A percentile compares a stretch with the other conserved stretches of the same genome.
These are phyloP conservation scores for Eristalinus sepulchralis DNA, from an alignment of 2,888 invertebrate genomes.

Conservation along the genomic window DNA sequence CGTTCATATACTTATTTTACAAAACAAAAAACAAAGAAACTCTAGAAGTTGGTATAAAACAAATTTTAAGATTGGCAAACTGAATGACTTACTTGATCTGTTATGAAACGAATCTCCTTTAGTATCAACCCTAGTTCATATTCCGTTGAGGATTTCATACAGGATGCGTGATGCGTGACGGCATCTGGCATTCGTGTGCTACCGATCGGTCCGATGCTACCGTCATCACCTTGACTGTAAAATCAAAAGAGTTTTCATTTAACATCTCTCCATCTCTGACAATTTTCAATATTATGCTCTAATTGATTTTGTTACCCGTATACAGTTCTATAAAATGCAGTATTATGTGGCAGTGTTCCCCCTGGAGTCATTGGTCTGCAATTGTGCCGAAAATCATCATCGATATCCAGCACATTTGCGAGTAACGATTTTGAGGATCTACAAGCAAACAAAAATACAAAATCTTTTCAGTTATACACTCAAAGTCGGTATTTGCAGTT, in stretches of 20 bases:
- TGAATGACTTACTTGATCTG: conserved; percentile 87
- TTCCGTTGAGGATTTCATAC: conserved; percentile 90
- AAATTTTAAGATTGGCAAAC: neutral
- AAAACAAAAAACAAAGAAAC: neutral
- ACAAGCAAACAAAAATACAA: conserved; percentile 26
- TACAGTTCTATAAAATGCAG: conserved; percentile 87
- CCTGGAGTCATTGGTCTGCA: conserved; percentile 87
- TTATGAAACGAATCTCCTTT: conserved; percentile 96
- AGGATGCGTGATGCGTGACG: conserved; percentile 88
- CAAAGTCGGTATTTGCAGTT: too few relatives aligned
- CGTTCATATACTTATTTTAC: neutral
- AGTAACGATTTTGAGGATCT: conserved; percentile 96
- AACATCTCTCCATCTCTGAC: conserved; percentile 36
- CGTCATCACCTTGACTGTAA: conserved; percentile 80
- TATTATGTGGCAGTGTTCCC: conserved; percentile 83
- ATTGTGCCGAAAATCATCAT: conserved; percentile 95
- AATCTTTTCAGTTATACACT: too few relatives aligned
- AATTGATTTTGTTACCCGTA: conserved; percentile 83
- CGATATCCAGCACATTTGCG: conserved; percentile 98
- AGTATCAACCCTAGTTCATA: conserved; percentile 97
- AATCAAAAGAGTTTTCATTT: neutral
- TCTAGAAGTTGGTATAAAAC: neutral
- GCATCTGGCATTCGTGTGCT: conserved; percentile 88
- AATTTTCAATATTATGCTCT: conserved; percentile 61
- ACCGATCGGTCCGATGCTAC: conserved; percentile 83